phyloP scores from a whole-genome alignment of 2,888 invertebrate species.

The Drosophila austrosaltans region DNA sequence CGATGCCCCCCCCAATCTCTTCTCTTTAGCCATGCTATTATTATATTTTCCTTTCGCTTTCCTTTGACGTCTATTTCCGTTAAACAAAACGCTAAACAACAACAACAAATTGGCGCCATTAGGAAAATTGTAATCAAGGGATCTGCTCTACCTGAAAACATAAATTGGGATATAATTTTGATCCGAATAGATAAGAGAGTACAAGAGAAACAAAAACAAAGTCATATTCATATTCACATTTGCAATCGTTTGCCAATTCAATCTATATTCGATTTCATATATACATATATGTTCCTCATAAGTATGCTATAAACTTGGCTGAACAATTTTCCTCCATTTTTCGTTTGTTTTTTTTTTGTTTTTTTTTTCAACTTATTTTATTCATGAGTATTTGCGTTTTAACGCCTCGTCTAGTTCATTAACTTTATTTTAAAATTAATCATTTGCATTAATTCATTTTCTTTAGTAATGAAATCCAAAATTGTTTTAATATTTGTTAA shows the following conservation, averaged over 20 bases:
- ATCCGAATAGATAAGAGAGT: background rate
- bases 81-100: slow-evolving; percentile 41
- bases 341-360: no score
- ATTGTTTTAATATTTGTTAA: no score
- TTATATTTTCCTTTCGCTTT: slow-evolving; percentile 33
- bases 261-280: background rate
- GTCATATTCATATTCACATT: slow-evolving; percentile 1
- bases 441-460: no score
- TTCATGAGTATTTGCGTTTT: no score
- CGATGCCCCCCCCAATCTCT: slow-evolving; percentile 1
- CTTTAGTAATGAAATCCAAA: no score
- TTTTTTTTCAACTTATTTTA: no score
- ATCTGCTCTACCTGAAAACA: slow-evolving; percentile 3
- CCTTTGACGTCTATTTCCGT: slow-evolving; percentile 36
- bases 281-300: background rate
- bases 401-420: no score
- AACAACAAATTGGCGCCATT: slow-evolving; percentile 76
- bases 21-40: slow-evolving; percentile 19
- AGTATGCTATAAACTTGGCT: background rate
- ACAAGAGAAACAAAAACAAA: background rate
- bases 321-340: background rate
- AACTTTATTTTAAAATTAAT: no score
- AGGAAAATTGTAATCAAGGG: slow-evolving; percentile 70
- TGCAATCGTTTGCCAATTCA: background rate
- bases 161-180: slow-evolving; percentile 10